Base-by-base conservation (phyloP, 2,113 vertebrate species). In the Mus pahari region DNA sequence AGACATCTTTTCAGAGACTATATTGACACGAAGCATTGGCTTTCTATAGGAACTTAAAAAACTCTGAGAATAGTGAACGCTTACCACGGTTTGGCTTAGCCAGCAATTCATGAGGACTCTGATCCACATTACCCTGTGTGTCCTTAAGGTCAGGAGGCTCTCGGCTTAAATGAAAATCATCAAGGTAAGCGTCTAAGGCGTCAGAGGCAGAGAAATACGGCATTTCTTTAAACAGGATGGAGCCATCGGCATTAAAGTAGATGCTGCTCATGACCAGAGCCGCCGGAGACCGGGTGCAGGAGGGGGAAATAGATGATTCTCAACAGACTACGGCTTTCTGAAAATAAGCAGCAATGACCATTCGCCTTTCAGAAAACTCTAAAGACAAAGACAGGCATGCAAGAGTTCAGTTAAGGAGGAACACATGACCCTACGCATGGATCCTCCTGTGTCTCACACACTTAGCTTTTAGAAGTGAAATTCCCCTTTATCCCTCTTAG, bases 111-210 rank as follows among this genome's bases (percentile, higher is more conserved):
- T 91, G 92, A 95, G 78, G 90, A 55, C 58, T 97, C 86, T 92
- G 88, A 92, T 96, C 71, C 95, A 66, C 48, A 91, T 83, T 74
- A 89, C 83, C 64, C 81, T 94, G 74, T 95, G 96, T 66, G 36
- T 94, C 90, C 55, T 91, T 89, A 94, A 64, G 79, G 70, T 71
- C 82, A 33, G 90, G 62, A 96, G 74, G 86, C 77, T 83, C 82
- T 90, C 50, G 89, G 95, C 68, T 96, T 95, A 95, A 39, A 79
- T 92, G 19, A 92, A 97, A 98, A 95, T 98, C 97, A 7, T 92
- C 94, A 95, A 97, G 95, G 94, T 97, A 97, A 97, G 97, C 97
- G 1, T 94, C 94, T 66, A 97, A 79, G 77, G 97, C 97, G 92
- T 96, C 82, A 0, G 97, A 97, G 48, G 97, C 97, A 89, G 97